Evolutionary conservation across 2,888 invertebrate species (phyloP).

Genomic region (Ariolimax columbianus): DNA sequence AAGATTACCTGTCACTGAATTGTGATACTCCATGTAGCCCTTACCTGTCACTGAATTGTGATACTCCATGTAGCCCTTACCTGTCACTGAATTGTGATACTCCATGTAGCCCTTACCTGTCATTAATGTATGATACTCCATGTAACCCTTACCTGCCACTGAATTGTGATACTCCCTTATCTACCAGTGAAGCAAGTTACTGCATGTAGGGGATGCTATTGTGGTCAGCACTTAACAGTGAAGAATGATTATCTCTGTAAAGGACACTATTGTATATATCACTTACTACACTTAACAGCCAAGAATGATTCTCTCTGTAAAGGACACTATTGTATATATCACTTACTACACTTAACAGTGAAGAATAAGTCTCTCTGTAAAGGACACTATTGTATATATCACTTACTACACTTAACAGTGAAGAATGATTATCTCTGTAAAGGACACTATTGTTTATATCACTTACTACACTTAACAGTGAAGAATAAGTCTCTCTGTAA

Average conservation of each 20-base stretch:
- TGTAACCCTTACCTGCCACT: not conserved
- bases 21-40: no score
- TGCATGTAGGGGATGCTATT: conserved; percentile 82
- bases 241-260: conserved; percentile 87
- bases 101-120: no score
- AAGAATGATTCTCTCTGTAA: conserved; percentile 88
- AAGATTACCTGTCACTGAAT: no score
- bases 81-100: no score
- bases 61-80: no score
- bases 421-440: conserved; percentile 87
- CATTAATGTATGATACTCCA: no score
- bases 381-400: not conserved
- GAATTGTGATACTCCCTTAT: conserved; percentile 73
- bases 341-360: conserved; percentile 88
- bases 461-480: conserved; percentile 88
- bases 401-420: conserved; percentile 88
- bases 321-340: not conserved
- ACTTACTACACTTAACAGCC: conserved; percentile 88
- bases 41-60: no score
- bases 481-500: conserved; percentile 88
- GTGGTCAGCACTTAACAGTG: conserved; percentile 83
- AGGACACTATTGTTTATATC: not conserved
- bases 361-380: conserved; percentile 88
- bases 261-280: not conserved
- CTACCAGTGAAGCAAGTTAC: conserved; percentile 92